Evolutionary conservation across 2,113 vertebrate genomes (phyloP).

Genomic region (Anoplopoma fimbria): DNA sequence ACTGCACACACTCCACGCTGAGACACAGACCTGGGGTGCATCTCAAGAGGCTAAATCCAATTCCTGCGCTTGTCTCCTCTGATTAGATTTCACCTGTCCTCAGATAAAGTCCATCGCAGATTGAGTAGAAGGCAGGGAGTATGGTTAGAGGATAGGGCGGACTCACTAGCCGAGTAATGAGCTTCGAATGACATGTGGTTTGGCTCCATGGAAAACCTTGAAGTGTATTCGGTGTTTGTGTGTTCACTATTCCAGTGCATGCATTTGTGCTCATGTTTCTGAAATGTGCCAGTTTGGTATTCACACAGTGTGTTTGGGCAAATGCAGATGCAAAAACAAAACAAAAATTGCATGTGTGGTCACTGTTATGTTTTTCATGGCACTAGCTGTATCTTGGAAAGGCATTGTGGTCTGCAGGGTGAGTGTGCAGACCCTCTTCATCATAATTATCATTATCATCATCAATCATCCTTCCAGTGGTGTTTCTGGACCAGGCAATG

Average conservation of each 20-base stretch:
- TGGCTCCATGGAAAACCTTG: constrained; percentile 27
- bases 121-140: constrained; percentile 16
- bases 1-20: constrained; percentile 51
- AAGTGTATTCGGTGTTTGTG: constrained; percentile 38
- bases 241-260: constrained; percentile 17
- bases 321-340: constrained; percentile 32
- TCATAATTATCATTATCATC: constrained; percentile 76
- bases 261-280: constrained; percentile 33
- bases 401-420: constrained; percentile 63
- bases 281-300: constrained; percentile 17
- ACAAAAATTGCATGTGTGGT: constrained; percentile 41
- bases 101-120: constrained; percentile 32
- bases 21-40: constrained; percentile 40
- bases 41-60: constrained; percentile 53
- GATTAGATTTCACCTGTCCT: constrained; percentile 68
- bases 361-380: constrained; percentile 67
- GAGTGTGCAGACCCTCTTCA: constrained; percentile 65
- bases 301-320: neutral
- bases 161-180: constrained; percentile 34
- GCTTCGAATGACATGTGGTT: constrained; percentile 53
- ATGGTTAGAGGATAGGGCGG: constrained; percentile 46
- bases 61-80: constrained; percentile 66
- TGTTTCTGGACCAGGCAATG: constrained; percentile 36
- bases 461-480: constrained; percentile 71
- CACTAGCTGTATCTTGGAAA: constrained; percentile 63